Evolutionary conservation across 35 echinoderm and acorn worm species (phyloP), one percentile per base, ranked within the genome.

Genomic region (Anneissia japonica): DNA sequence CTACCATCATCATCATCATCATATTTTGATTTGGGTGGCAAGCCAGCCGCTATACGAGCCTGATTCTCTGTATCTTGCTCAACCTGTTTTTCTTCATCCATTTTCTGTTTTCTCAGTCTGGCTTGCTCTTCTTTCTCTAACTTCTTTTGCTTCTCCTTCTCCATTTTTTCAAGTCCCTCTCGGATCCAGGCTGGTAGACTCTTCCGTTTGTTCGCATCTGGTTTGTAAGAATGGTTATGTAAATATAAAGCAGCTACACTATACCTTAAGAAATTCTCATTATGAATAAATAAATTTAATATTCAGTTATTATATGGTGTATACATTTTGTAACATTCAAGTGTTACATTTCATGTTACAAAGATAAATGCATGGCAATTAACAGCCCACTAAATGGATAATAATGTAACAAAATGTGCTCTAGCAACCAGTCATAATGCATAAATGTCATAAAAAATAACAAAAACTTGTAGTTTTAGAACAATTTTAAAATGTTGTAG

Each of bases 121-220:
- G 91, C 92, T 74, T 72, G 31, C 39, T 46, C 80, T 14, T 94
- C 92, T 43, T 90, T 99, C 45, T 99, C 92, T 5, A 84, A n/a
- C 75, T 91, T 86, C 84, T 91, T 91, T 84, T 94, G 89, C 84
- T 99, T 99, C 37, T 94, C 88, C 31, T 88, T 75, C 75, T 99
- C 96, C 96, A 99, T 99, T 80, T 89, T 94, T 26, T 99, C 96
- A 40, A 99, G 84, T 28, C 96, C 92, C 76, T 97, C 91, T 36
- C 96, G 75, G 31, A 99, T 99, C 96, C 96, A 99, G 13, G 91
- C 92, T 34, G 96, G 96, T 12, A 99, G 78, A 32, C 91, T 31
- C 56, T 99, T 99, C 55, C 90, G 77, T 79, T 99, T 99, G 36
- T 88, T 76, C 4, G 83, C 89, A 90, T 99, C 96, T 99, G 87